Base-by-base conservation (phyloP, 2,797 vertebrate species). In the Spea hammondii region DNA sequence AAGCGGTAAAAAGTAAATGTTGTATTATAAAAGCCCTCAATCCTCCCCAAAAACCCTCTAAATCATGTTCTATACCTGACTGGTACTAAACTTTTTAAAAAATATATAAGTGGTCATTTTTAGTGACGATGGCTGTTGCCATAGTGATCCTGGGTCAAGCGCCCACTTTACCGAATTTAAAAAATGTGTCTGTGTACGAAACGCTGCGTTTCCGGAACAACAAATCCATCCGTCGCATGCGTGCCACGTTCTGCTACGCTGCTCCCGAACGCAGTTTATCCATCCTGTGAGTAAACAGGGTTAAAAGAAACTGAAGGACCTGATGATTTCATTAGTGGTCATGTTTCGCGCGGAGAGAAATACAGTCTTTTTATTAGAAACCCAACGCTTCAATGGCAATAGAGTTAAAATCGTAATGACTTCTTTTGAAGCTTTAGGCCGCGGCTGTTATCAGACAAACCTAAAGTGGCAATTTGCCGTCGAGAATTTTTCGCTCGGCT, bases 381-480 rank as follows among this genome's bases (percentile, higher is more conserved):
- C 53, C 12, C 32, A 62, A 5, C 45, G 54, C 72, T 51, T 65
- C 55, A 32, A 55, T 51, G 12, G 65, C 57, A 62, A 68, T 70
- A 53, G 57, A 74, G 72, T 74, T 70, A 70, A 44, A 74, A 14
- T 70, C 55, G 78, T 79, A 79, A 79, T 79, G 72, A 79, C 54
- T 75, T 74, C 72, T 75, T 74, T 75, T 79, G 72, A 79, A 79
- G 78, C 66, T 65, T 60, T 73, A 53, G 45, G 57, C 54, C 66
- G 45, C 12, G 55, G 57, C 66, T 70, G 78, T 74, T 79, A 79
- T 79, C 78, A 74, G 65, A 51, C 11, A 55, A 68, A 64, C 45
- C 72, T 79, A 74, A 74, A 79, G 70, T 69, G 70, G 49, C 78
- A 79, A 79, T 79, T 79, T 79, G 66, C 49, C 9, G 59, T 73